phyloP scores from a whole-genome alignment of 2,888 invertebrate species.

The Zootermopsis nevadensis region DNA sequence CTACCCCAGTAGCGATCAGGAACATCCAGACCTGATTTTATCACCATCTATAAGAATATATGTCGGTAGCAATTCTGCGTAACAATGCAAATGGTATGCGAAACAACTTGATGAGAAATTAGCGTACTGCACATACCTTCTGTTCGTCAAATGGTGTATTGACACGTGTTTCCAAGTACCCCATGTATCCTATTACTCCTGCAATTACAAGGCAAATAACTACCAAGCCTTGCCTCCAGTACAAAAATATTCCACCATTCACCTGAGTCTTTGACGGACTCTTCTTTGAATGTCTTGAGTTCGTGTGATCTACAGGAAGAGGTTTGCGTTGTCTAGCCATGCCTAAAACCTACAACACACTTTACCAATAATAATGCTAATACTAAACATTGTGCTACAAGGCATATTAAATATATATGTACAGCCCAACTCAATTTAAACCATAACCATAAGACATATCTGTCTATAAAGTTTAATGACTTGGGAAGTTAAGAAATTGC shows the following conservation, averaged over 20 bases:
- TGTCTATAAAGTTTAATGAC: too few species aligned
- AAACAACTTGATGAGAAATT: not conserved
- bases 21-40: constrained; percentile 74
- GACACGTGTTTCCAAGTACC: constrained; percentile 88
- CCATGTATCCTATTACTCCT: constrained; percentile 79
- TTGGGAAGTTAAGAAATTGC: too few species aligned
- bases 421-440: too few species aligned
- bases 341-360: not conserved
- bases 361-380: not conserved
- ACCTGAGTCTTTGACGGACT: constrained; percentile 8
- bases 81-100: not conserved
- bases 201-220: constrained; percentile 71
- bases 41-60: constrained; percentile 71
- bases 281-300: constrained; percentile 45
- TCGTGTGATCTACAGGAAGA: constrained; percentile 39
- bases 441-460: too few species aligned
- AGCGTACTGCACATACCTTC: constrained; percentile 68
- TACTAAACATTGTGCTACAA: too few species aligned
- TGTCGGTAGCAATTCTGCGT: not conserved
- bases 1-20: constrained; percentile 93
- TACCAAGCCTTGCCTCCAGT: constrained; percentile 44
- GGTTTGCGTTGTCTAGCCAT: constrained; percentile 50
- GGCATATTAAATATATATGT: too few species aligned
- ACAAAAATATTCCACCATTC: constrained; percentile 22
- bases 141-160: constrained; percentile 85